phyloP scores from a whole-genome alignment of 1,140 invertebrate genomes.

The Cydia strobilella region DNA sequence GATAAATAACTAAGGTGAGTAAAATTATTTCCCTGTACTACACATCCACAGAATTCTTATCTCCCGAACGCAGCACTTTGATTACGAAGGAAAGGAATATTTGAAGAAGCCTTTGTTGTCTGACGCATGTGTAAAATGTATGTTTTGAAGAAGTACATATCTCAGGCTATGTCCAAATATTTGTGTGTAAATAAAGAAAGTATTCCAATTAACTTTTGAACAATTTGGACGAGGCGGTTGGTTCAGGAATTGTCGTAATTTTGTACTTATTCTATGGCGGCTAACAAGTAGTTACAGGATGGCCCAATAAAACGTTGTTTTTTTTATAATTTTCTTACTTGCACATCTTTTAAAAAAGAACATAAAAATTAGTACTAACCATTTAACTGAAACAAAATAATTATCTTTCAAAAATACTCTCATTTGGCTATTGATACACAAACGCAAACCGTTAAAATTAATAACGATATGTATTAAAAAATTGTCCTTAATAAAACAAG shows the following conservation, averaged over 20 bases:
- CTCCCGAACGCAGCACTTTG: conserved; percentile 73
- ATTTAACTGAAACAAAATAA: too few species aligned
- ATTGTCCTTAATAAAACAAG: too few species aligned
- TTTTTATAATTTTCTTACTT: too few species aligned
- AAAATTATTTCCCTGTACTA: conserved; percentile 67
- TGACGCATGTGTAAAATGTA: conserved; percentile 67
- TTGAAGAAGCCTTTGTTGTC: conserved; percentile 71
- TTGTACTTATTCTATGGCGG: too few species aligned
- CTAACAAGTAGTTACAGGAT: too few species aligned
- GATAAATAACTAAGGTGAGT: conserved; percentile 63
- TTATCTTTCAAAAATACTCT: too few species aligned
- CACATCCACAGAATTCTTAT: conserved; percentile 67
- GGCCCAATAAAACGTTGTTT: too few species aligned
- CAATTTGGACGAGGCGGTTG: background rate
- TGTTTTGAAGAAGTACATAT: conserved; percentile 39
- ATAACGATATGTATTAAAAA: too few species aligned
- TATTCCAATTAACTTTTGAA: background rate
- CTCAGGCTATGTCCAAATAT: conserved; percentile 31
- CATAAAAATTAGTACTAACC: too few species aligned
- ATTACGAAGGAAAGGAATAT: conserved; percentile 77
- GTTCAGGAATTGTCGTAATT: background rate
- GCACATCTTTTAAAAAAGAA: too few species aligned
- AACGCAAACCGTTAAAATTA: too few species aligned
- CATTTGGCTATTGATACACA: too few species aligned
- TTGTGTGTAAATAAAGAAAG: conserved; percentile 4